These are phyloP conservation scores for Brachynemurus nebulosus DNA, from an alignment of 2,888 invertebrate genomes.

Conservation along the genomic window DNA sequence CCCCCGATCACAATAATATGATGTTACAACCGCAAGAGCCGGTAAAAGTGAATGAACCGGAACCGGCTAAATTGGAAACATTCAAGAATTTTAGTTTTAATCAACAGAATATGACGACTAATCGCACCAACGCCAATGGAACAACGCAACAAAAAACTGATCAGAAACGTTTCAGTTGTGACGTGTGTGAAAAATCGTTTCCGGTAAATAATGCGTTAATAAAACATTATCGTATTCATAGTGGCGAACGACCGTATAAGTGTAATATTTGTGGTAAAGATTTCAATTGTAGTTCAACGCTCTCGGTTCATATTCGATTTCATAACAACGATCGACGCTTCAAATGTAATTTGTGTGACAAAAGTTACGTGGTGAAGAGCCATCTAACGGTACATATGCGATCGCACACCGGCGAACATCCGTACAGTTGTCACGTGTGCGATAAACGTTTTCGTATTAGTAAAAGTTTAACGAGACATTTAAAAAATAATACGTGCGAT, in stretches of 20 bases:
- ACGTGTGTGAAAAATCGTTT: slow-evolving; percentile 4
- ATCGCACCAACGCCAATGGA: not conserved
- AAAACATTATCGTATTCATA: slow-evolving; percentile 3
- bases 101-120: not conserved
- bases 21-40: slow-evolving; percentile 1
- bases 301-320: slow-evolving; percentile 3
- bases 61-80: not conserved
- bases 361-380: slow-evolving; percentile 5
- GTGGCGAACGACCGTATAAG: slow-evolving; percentile 4
- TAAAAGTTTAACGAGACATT: slow-evolving; percentile 3
- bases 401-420: slow-evolving; percentile 5
- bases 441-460: slow-evolving; percentile 5
- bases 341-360: slow-evolving; percentile 3
- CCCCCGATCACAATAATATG: no score
- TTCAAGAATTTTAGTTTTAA: not conserved
- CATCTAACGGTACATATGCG: slow-evolving; percentile 5
- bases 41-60: not conserved
- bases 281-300: slow-evolving; percentile 3
- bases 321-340: slow-evolving; percentile 4
- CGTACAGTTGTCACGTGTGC: slow-evolving; percentile 4
- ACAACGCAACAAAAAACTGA: not conserved
- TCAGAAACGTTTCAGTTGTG: slow-evolving; percentile 5
- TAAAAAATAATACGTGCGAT: slow-evolving; percentile 4
- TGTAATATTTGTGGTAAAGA: slow-evolving; percentile 5
- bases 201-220: slow-evolving; percentile 3